These are phyloP conservation scores for Fabriciana adippe DNA, from an alignment of 2,888 invertebrate genomes.

Conservation along the genomic window DNA sequence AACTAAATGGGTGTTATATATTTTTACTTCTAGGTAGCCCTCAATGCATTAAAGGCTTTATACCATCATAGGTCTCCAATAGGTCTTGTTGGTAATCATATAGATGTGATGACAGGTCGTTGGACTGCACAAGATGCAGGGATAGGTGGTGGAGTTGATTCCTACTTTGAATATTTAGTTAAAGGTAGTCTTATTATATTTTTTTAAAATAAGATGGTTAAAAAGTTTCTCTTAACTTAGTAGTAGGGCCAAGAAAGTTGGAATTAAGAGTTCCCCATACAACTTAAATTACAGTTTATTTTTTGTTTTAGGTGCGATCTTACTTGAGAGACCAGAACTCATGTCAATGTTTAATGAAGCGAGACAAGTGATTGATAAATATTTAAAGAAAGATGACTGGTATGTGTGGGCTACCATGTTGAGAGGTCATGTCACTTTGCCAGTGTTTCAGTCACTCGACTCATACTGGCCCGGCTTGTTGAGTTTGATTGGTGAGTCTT, in stretches of 20 bases:
- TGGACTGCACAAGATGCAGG: slow-evolving; percentile 99
- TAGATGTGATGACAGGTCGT: slow-evolving; percentile 95
- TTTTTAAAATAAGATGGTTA: not conserved
- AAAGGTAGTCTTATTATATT: slow-evolving; percentile 84
- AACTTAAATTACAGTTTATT: not conserved
- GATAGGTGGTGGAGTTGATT: slow-evolving; percentile 97
- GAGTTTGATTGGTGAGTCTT: slow-evolving; percentile 85
- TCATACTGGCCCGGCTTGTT: slow-evolving; percentile 99
- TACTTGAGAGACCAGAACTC: slow-evolving; percentile 94
- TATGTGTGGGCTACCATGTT: slow-evolving; percentile 99
- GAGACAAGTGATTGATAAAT: slow-evolving; percentile 89
- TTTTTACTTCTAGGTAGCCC: slow-evolving; percentile 85
- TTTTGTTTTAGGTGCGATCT: slow-evolving; percentile 84
- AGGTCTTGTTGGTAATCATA: slow-evolving; percentile 97
- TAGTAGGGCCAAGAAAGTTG: too few relatives aligned
- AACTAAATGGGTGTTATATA: not conserved
- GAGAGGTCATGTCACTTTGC: slow-evolving; percentile 96
- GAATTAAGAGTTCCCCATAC: too few relatives aligned
- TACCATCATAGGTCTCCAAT: slow-evolving; percentile 93
- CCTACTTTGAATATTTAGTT: slow-evolving; percentile 98
- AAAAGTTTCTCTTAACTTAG: not conserved
- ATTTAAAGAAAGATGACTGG: slow-evolving; percentile 97
- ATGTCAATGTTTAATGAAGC: slow-evolving; percentile 95
- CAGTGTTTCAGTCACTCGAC: slow-evolving; percentile 99
- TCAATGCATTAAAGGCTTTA: slow-evolving; percentile 94